Evolutionary conservation across 37 sponge, comb jelly and placozoan species (phyloP).

Genomic region (Hormiphora californensis): DNA sequence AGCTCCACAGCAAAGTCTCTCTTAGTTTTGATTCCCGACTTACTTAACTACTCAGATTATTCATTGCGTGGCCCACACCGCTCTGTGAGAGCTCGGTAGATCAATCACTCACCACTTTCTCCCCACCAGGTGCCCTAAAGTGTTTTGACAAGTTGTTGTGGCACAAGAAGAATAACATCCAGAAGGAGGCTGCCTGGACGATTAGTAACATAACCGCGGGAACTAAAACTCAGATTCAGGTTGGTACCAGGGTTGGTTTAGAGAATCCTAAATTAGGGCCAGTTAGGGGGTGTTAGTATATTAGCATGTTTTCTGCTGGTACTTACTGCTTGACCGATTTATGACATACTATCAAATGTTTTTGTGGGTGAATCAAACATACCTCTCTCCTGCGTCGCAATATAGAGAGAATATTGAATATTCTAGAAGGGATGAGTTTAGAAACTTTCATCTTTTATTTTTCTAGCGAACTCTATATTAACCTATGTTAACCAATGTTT

Average conservation of each 20-base stretch:
- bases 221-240: neutral
- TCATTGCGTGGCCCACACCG: no score
- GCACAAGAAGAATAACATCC: constrained; percentile 76
- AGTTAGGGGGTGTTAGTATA: neutral
- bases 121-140: constrained; percentile 58
- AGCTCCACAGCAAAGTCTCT: neutral
- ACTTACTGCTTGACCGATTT: no score
- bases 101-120: no score
- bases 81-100: no score
- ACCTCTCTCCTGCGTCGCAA: no score
- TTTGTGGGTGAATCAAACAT: no score
- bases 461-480: neutral
- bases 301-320: neutral
- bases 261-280: no score
- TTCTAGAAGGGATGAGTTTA: no score
- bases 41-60: neutral
- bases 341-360: no score
- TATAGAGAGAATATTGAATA: no score
- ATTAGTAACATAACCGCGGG: constrained; percentile 51
- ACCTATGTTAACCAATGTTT: neutral
- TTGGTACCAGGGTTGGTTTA: no score
- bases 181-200: constrained; percentile 67
- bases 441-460: no score
- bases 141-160: constrained; percentile 65
- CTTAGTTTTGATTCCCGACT: neutral